These are phyloP conservation scores for Oxycera nigricornis DNA, from an alignment of 2,888 invertebrate genomes.

Conservation along the genomic window DNA sequence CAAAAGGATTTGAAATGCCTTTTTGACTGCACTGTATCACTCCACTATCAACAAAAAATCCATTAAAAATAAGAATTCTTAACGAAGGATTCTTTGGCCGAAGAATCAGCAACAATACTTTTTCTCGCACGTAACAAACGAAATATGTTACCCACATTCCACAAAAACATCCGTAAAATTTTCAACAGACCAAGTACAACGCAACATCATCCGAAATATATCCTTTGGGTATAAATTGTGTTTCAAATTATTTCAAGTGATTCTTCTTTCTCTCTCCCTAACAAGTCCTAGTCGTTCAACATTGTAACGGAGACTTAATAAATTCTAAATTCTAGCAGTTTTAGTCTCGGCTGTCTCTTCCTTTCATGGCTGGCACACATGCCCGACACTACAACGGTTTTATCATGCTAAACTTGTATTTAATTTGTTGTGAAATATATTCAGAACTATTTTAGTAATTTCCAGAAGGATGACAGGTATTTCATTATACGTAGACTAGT, in stretches of 20 bases:
- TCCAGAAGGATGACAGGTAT: conserved; percentile 30
- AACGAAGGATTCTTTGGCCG: no score
- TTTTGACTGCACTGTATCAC: no score
- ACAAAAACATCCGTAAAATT: no score
- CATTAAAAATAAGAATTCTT: no score
- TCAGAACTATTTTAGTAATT: conserved; percentile 28
- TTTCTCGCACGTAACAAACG: no score
- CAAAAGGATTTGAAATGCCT: no score
- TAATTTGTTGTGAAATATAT: conserved; percentile 36
- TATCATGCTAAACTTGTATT: not conserved
- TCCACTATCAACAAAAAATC: no score
- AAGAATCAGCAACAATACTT: no score
- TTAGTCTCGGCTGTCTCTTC: not conserved
- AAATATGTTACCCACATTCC: no score
- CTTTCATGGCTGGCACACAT: not conserved
- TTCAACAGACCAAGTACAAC: no score
- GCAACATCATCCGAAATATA: no score
- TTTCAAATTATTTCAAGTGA: not conserved
- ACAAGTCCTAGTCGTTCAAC: not conserved
- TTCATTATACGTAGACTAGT: conserved; percentile 1
- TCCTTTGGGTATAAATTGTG: not conserved
- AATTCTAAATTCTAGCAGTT: not conserved
- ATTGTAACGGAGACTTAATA: not conserved
- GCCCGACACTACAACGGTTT: not conserved
- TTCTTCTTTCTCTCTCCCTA: not conserved